These are phyloP conservation scores for Lochmaea capreae DNA, from an alignment of 2,888 invertebrate species.

Conservation along the genomic window DNA sequence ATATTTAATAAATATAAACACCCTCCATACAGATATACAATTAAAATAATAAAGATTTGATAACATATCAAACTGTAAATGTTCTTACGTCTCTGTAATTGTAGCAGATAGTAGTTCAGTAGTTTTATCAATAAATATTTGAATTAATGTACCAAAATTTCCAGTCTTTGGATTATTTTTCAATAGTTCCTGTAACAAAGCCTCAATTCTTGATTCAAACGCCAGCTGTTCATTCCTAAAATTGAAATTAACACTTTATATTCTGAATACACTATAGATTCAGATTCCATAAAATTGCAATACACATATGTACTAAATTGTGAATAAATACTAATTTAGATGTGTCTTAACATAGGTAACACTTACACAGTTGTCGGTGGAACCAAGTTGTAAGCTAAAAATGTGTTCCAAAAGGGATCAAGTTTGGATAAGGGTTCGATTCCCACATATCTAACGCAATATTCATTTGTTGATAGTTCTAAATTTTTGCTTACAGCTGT, in stretches of 20 bases:
- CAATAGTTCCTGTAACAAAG: conserved; percentile 79
- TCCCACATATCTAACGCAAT: conserved; percentile 82
- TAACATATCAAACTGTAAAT: conserved; percentile 38
- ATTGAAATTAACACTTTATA: conserved; percentile 37
- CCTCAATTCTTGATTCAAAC: conserved; percentile 83
- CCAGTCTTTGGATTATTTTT: conserved; percentile 89
- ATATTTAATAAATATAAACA: background rate
- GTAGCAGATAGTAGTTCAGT: conserved; percentile 86
- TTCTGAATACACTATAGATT: no score
- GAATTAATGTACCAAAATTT: conserved; percentile 89
- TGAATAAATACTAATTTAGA: background rate
- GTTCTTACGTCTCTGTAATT: conserved; percentile 87
- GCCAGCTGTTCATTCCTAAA: conserved; percentile 82
- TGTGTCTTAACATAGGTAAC: background rate
- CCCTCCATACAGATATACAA: background rate
- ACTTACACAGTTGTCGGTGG: conserved; percentile 81
- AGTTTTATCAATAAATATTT: conserved; percentile 85
- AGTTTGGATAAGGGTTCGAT: conserved; percentile 83
- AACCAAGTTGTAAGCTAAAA: conserved; percentile 90
- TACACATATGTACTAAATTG: no score
- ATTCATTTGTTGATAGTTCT: conserved; percentile 85
- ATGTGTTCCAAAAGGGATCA: conserved; percentile 94
- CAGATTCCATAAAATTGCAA: no score
- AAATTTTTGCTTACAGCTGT: conserved; percentile 82
- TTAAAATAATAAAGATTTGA: no score